Evolutionary conservation across 2,113 vertebrate genomes (phyloP), one percentile per base, ranked within the genome.

Genomic region (Struthidea cinerea): DNA sequence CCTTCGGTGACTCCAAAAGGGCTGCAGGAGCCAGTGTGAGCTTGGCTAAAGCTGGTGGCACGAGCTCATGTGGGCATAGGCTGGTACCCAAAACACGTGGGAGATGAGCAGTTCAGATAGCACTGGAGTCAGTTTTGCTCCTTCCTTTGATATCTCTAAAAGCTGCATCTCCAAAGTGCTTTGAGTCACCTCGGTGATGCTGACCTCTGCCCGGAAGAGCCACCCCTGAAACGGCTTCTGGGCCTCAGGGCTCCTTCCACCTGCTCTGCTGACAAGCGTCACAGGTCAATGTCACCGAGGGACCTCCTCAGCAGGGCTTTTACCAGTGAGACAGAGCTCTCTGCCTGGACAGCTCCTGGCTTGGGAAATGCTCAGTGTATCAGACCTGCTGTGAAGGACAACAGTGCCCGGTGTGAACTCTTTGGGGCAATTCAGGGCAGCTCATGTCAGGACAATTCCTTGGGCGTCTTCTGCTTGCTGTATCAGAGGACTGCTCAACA

Each of bases 391-490:
- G 39, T 35, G 21, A 79, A 82, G 69, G 90, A 49, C 84, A 96
- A 60, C 52, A 55, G 64, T 56, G 88, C 78, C 22, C 0, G 0
- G 23, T 1, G 9, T 94, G 77, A 88, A 77, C 93, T 59, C 84
- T 71, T n/a, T 20, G 80, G 85, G 93, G 88, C 84, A 85, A 94
- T n/a, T 70, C 67, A 90, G 95, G 87, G 53, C 71, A 88, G 63
- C 87, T 96, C 94, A 71, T 15, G 83, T 94, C 83, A 92, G 92
- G 73, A 71, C 78, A 92, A 80, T 75, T 89, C 92, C 67, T 52
- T 86, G 92, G 90, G 84, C 0, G 59, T 87, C 92, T 90, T 94
- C 84, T 84, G 60, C 86, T 87, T 1, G 0, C 78, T 50, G 1
- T 78, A 74, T 93, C 93, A 65, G 63, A 56, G 69, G 33, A 30